Conservation (phyloP, 53 echinoderm and acorn worm genomes). For the Actinopyga echinites region DNA sequence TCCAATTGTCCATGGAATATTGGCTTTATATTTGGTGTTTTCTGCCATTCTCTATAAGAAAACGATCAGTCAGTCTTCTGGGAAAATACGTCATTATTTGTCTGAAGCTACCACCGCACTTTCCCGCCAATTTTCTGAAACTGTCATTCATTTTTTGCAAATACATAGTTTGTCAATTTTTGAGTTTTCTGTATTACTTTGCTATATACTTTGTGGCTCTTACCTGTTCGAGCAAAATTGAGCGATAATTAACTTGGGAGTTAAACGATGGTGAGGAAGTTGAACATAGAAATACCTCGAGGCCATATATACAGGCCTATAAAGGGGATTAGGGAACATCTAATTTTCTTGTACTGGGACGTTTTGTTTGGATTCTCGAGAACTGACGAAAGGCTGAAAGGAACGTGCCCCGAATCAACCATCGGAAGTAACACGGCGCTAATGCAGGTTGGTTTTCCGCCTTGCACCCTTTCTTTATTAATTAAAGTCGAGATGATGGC, state of each 20-base stretch:
- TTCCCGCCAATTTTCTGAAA: neutral
- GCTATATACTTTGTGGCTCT: slow-evolving; percentile 11
- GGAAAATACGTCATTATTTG: neutral
- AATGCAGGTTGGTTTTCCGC: slow-evolving; percentile 36
- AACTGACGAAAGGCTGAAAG: neutral
- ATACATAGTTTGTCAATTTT: neutral
- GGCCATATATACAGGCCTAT: slow-evolving; percentile 18
- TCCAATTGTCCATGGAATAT: neutral
- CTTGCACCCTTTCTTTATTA: slow-evolving; percentile 34
- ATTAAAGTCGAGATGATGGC: slow-evolving; percentile 16
- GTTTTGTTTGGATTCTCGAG: slow-evolving; percentile 12
- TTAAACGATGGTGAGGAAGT: slow-evolving; percentile 10
- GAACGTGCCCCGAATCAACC: slow-evolving; percentile 17
- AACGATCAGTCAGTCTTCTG: neutral
- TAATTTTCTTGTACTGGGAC: slow-evolving; percentile 26
- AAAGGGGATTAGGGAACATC: slow-evolving; percentile 27
- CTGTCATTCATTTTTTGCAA: slow-evolving; percentile 9
- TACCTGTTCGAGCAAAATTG: slow-evolving; percentile 6
- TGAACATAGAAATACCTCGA: slow-evolving; percentile 20
- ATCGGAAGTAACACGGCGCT: slow-evolving; percentile 35
- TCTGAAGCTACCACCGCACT: neutral
- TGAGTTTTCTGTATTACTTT: neutral
- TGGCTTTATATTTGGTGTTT: neutral
- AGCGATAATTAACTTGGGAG: slow-evolving; percentile 21
- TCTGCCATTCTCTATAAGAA: neutral